Evolutionary conservation across 2,888 invertebrate genomes (phyloP), one percentile per base, ranked within the genome.

Genomic region (Augochlorella aurata): DNA sequence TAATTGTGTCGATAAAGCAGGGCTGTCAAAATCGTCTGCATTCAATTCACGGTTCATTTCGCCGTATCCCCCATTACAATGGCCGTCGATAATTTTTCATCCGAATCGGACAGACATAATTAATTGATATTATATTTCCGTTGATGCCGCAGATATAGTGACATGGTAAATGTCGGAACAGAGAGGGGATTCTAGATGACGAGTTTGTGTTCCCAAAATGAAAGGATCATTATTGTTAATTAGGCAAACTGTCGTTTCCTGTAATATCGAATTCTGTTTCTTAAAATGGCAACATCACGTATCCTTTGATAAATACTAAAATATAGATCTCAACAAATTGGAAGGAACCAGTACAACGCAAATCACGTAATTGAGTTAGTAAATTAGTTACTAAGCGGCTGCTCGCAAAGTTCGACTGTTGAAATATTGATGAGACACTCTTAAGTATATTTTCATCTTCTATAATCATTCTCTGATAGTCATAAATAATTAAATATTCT

Each of bases 1-100:
- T 69, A 81, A 74, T 70, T 50, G 66, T 29, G n/a, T 12, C 61
- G 79, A 78, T 78, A 80, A 80, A 67, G 72, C 72, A 72, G 66
- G 50, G 66, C 61, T 47, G 79, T 78, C 78, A 52, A 80, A 78
- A 68, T 61, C 29, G 79, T 68, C 16, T 50, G 67, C 29, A 58
- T 50, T 78, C 72, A 14, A 72, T 80, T 80, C 79, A 80, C 61
- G 79, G 72, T 38, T 80, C 79, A 78, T 78, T 78, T 72, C 79
- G 50, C 70, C 49, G 8, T 77, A 21, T 49, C 49, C 14, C 21
- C 21, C 14, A 67, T 68, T 67, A 63, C 52, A 73, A 68, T 61
- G 24, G n/a, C 12, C 63, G 21, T 29, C 10, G 79, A n/a, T 52
- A 52, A 79, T 79, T 75, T 74, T 80, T 70, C 69, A 70, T 16